These are phyloP conservation scores for Babyrousa celebensis DNA, from an alignment of 2,797 vertebrate species.

Conservation along the genomic window DNA sequence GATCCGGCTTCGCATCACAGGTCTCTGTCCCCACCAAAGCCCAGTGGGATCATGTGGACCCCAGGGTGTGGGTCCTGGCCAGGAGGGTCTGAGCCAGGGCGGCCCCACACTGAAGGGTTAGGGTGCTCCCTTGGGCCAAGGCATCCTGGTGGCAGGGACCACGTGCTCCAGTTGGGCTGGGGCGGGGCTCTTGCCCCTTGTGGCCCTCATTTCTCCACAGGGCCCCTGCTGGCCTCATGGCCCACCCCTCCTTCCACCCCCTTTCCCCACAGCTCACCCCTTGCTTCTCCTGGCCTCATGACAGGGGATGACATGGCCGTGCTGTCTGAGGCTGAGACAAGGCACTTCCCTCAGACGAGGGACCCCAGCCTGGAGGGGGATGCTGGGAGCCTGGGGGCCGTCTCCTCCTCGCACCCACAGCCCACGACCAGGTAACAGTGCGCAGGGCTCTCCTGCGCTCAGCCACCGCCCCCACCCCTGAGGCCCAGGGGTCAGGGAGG, in stretches of 20 bases:
- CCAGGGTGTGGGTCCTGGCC: background rate
- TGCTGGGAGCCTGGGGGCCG: background rate
- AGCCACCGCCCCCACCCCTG: background rate
- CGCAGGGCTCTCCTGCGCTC: background rate
- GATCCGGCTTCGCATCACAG: slow-evolving; percentile 88
- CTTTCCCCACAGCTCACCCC: slow-evolving; percentile 27
- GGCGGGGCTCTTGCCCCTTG: background rate
- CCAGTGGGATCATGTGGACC: background rate
- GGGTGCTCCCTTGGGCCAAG: background rate
- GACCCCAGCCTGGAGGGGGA: background rate
- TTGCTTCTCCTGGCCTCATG: slow-evolving; percentile 19
- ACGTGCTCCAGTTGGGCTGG: accelerated
- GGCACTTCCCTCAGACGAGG: slow-evolving; percentile 70
- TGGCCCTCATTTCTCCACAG: background rate
- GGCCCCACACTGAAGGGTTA: background rate
- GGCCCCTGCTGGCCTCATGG: background rate
- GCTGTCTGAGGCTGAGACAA: slow-evolving; percentile 27
- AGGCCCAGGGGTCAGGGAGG: background rate
- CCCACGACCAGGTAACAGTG: slow-evolving; percentile 68
- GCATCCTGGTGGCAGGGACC: background rate
- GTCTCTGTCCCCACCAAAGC: slow-evolving; percentile 59
- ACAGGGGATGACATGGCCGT: background rate
- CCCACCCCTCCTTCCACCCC: background rate
- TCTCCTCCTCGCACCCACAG: background rate
- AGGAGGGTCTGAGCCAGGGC: background rate